phyloP scores from a whole-genome alignment of 2,888 invertebrate species.

The Eueremaeus valkanovi region DNA sequence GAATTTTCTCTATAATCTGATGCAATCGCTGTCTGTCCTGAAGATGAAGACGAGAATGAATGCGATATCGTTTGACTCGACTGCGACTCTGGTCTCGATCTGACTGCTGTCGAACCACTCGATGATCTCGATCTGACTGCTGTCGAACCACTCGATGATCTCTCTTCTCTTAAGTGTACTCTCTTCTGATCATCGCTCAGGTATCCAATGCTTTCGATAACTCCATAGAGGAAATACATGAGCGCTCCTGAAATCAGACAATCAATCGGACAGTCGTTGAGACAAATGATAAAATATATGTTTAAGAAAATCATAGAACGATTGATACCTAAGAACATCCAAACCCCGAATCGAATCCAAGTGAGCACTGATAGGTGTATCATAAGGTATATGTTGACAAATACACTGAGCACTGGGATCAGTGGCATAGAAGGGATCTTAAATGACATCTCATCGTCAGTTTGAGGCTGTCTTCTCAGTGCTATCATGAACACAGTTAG shows the following conservation, averaged over 20 bases:
- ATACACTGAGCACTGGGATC: conserved; percentile 36
- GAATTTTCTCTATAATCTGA: too few species aligned
- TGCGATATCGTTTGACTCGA: too few species aligned
- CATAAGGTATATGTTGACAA: conserved; percentile 39
- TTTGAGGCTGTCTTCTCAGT: conserved; percentile 14
- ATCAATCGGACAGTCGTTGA: too few species aligned
- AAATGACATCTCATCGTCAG: conserved; percentile 25
- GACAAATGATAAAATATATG: too few species aligned
- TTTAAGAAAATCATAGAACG: too few species aligned
- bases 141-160: not conserved
- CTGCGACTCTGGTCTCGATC: too few species aligned
- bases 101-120: too few species aligned
- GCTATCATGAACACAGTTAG: conserved; percentile 37
- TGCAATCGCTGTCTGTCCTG: too few species aligned
- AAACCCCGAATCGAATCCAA: conserved; percentile 76
- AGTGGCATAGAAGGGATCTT: conserved; percentile 35
- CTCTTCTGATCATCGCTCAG: conserved; percentile 6
- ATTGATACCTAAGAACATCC: conserved; percentile 67
- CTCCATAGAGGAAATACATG: conserved; percentile 17
- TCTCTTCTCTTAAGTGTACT: not conserved
- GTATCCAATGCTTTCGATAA: conserved; percentile 14
- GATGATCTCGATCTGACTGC: too few species aligned
- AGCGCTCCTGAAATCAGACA: not conserved
- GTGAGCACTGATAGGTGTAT: conserved; percentile 57
- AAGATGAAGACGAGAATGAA: too few species aligned